Evolutionary conservation across 2,797 vertebrate genomes (phyloP).

Genomic region (Onychomys leucogaster): DNA sequence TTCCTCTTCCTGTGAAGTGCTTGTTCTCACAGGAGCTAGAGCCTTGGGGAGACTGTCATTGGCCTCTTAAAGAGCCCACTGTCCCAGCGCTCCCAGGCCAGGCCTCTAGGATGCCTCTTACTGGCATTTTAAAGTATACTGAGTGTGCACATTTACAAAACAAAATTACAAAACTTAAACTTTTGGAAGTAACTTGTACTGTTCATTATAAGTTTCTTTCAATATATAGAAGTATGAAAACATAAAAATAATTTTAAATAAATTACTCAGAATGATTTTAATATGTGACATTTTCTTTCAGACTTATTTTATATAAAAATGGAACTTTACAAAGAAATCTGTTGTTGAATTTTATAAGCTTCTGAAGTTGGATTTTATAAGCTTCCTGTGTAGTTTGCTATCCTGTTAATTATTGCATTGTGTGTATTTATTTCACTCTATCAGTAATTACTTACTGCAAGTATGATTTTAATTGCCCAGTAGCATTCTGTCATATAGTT

Average conservation of each 20-base stretch:
- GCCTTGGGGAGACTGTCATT: neutral
- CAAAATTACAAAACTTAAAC: neutral
- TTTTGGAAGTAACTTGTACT: constrained; percentile 37
- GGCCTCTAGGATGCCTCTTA: neutral
- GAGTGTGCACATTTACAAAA: neutral
- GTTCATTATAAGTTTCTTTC: constrained; percentile 9
- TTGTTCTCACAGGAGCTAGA: neutral
- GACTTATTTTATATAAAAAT: constrained; percentile 55
- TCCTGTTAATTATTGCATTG: neutral
- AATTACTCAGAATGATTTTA: constrained; percentile 44
- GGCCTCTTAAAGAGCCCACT: neutral
- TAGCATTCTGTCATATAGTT: constrained; percentile 30
- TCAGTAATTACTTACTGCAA: constrained; percentile 18
- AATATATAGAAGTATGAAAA: constrained; percentile 52
- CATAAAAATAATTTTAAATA: constrained; percentile 50
- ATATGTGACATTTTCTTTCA: constrained; percentile 48
- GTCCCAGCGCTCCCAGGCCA: neutral
- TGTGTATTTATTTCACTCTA: constrained; percentile 19
- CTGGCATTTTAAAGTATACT: constrained; percentile 32
- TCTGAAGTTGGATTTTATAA: constrained; percentile 44
- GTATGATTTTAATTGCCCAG: constrained; percentile 9
- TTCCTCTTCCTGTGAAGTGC: neutral
- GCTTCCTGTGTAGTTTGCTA: neutral
- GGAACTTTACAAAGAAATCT: constrained; percentile 55
- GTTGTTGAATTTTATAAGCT: constrained; percentile 15